Percentiles rank a stretch among this genome's conserved stretches.
phyloP scores from a whole-genome alignment of 2,113 vertebrate species.

The Spheniscus mendiculus region DNA sequence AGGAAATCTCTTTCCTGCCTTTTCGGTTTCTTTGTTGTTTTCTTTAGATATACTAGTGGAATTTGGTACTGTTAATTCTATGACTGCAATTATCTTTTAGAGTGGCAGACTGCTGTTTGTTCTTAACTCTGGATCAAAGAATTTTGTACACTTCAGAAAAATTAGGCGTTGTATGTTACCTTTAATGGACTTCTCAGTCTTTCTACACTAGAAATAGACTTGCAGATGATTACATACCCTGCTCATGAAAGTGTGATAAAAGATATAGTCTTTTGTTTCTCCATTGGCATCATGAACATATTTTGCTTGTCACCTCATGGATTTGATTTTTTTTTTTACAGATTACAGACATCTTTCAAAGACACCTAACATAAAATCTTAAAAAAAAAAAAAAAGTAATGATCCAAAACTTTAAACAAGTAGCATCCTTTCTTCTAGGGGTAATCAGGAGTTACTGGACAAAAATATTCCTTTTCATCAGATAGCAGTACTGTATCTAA shows the following conservation, averaged over 20 bases:
- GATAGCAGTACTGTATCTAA: not conserved
- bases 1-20: not conserved
- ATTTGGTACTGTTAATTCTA: not conserved
- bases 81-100: not conserved
- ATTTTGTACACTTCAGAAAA: not conserved
- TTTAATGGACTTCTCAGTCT: not conserved
- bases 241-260: not conserved
- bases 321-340: not conserved
- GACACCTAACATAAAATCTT: not conserved
- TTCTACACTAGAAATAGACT: not conserved
- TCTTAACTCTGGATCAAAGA: not conserved
- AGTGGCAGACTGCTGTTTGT: not conserved
- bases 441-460: not conserved
- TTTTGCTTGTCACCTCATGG: not conserved
- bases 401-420: not conserved
- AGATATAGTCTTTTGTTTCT: not conserved
- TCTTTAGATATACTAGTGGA: not conserved
- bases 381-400: not conserved
- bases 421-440: not conserved
- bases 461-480: not conserved
- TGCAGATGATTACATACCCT: not conserved
- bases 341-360: not conserved
- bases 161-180: fast-evolving
- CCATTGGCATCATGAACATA: not conserved
- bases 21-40: not conserved